A percentile compares a stretch with the other conserved stretches of the same genome.
These are phyloP conservation scores for Lasioglossum villosulum DNA, from an alignment of 2,888 invertebrate genomes.

Conservation along the genomic window DNA sequence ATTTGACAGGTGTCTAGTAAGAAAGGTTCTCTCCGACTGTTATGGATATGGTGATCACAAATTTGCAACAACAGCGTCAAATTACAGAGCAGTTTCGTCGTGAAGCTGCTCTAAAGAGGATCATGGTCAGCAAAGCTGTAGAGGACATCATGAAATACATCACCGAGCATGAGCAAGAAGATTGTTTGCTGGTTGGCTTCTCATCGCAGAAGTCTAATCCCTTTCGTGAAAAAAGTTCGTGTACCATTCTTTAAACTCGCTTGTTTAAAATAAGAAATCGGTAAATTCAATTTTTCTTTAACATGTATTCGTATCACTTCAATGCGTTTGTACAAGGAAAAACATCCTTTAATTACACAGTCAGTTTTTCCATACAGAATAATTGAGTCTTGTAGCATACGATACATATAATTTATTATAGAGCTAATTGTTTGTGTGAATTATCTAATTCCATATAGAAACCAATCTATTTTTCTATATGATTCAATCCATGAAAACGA, in stretches of 20 bases:
- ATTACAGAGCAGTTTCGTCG: constrained; percentile 96
- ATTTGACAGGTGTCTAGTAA: constrained; percentile 18
- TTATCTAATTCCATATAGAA: not conserved
- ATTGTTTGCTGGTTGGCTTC: constrained; percentile 96
- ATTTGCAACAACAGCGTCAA: constrained; percentile 96
- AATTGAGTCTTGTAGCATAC: not conserved
- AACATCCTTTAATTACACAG: not conserved
- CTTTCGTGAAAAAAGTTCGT: constrained; percentile 96
- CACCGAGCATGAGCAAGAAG: constrained; percentile 95
- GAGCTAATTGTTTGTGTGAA: not conserved
- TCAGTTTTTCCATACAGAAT: not conserved
- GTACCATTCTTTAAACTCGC: constrained; percentile 90
- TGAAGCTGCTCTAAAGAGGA: constrained; percentile 94
- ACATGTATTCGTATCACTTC: constrained; percentile 12
- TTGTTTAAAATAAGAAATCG: constrained; percentile 56
- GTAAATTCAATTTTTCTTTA: not conserved
- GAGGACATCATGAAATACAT: constrained; percentile 96
- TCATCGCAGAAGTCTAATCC: constrained; percentile 98
- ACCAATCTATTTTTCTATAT: constrained; percentile 9
- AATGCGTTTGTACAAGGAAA: constrained; percentile 9
- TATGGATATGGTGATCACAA: constrained; percentile 97
- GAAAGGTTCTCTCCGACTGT: constrained; percentile 86
- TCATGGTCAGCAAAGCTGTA: constrained; percentile 94
- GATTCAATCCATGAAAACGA: not conserved
- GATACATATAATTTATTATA: constrained; percentile 15